These are phyloP conservation scores for Oedothorax gibbosus DNA, from an alignment of 1,140 invertebrate species.

Conservation along the genomic window DNA sequence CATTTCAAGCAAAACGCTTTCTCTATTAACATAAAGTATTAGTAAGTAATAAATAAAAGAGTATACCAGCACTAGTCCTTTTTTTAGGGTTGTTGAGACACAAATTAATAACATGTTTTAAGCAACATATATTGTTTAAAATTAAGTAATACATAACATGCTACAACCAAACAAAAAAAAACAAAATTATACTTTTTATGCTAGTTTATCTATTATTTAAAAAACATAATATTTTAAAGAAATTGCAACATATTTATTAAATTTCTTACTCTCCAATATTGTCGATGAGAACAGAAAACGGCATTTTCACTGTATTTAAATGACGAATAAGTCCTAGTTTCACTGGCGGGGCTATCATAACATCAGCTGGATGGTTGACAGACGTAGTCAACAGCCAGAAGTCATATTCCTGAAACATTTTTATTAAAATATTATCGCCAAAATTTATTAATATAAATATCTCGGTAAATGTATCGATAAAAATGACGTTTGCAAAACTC, in stretches of 20 bases:
- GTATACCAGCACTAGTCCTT: background rate
- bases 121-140: background rate
- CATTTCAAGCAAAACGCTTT: too few relatives aligned
- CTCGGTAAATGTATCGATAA: too few relatives aligned
- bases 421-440: background rate
- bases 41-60: too few relatives aligned
- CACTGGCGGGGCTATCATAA: constrained; percentile 16
- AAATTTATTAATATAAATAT: too few relatives aligned
- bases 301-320: background rate
- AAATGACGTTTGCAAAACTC: too few relatives aligned
- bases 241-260: background rate
- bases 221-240: background rate
- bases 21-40: too few relatives aligned
- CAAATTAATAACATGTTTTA: background rate
- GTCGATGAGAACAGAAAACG: constrained; percentile 6
- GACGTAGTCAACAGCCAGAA: constrained; percentile 34
- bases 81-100: too few relatives aligned
- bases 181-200: background rate
- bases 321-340: background rate
- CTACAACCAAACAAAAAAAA: background rate
- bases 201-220: background rate
- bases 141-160: background rate
- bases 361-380: constrained; percentile 25
- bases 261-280: constrained; percentile 41
- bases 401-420: constrained; percentile 7